Evolutionary conservation across 2,797 vertebrate species (phyloP), one percentile per base, ranked within the genome.

Genomic region (Haliaeetus vocifer): DNA sequence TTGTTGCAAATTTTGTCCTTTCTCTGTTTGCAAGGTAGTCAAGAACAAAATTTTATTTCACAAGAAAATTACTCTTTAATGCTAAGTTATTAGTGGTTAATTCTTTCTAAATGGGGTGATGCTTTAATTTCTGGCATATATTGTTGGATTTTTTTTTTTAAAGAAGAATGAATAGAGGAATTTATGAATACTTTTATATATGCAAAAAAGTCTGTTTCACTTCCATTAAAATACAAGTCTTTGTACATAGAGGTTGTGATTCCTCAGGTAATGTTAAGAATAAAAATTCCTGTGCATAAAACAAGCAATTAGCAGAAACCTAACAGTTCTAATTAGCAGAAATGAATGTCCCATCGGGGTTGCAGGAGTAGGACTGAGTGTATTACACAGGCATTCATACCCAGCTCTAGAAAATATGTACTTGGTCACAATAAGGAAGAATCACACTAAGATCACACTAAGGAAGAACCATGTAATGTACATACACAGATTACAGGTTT

Each of bases 391-490:
- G 10, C 9, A 8, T 80, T 80, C 18, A 73, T 5, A 52, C 3
- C 4, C 16, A 67, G 23, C 0, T 3, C 15, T 47, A 28, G 40
- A 58, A 59, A 44, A 73, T 59, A 31, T 31, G 9, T 0, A 1
- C 6, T 63, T 55, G 7, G 21, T 73, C 35, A 29, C 15, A 7
- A 19, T 13, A 59, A 61, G 18, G 8, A 91, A 74, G 10, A 65
- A 33, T 75, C 10, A 81, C 25, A 25, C 47, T 25, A 25, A 49
- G 33, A 20, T 79, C 26, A 28, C 15, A 7, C 21, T 13, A 59
- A 61, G 18, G 8, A 91, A 74, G 8, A 65, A 33, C 72, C 10
- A 81, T 11, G 14, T 11, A 11, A 79, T 75, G 29, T 44, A 13
- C 20, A 10, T 5, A 13, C 18, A 59, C 12, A 28, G 47, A 25